Evolutionary conservation across 2,888 invertebrate genomes (phyloP).

Genomic region (Limnephilus rhombicus): DNA sequence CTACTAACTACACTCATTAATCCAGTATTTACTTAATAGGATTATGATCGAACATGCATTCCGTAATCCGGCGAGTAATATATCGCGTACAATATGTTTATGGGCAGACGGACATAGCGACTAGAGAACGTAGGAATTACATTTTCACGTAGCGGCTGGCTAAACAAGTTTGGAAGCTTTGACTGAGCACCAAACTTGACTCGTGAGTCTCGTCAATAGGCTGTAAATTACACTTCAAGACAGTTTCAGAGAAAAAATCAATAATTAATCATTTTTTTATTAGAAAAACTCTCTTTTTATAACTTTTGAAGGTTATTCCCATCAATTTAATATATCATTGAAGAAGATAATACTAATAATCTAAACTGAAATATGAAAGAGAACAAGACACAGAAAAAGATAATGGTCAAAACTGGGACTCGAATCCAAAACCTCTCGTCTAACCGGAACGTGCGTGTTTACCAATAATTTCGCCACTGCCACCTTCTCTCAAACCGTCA

Average conservation of each 20-base stretch:
- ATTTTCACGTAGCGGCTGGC: neutral
- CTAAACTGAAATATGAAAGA: no score
- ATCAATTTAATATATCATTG: no score
- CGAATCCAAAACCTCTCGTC: no score
- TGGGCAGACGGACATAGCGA: neutral
- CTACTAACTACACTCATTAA: neutral
- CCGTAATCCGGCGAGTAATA: neutral
- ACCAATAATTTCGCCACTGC: no score
- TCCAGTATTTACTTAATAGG: neutral
- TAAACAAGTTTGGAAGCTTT: neutral
- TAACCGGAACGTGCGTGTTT: no score
- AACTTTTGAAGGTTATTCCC: no score
- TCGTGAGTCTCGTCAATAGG: neutral
- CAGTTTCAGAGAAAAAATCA: neutral
- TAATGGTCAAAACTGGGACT: no score
- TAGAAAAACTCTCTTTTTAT: no score
- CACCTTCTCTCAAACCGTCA: no score
- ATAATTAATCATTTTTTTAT: no score
- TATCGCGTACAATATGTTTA: neutral
- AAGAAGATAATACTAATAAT: no score
- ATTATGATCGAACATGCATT: constrained; percentile 1
- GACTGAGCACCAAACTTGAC: neutral
- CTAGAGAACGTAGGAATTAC: neutral
- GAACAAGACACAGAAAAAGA: no score
- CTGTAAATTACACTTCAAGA: neutral